Conservation (phyloP, 2,888 invertebrate species). For the Pemphredon lugubris region DNA sequence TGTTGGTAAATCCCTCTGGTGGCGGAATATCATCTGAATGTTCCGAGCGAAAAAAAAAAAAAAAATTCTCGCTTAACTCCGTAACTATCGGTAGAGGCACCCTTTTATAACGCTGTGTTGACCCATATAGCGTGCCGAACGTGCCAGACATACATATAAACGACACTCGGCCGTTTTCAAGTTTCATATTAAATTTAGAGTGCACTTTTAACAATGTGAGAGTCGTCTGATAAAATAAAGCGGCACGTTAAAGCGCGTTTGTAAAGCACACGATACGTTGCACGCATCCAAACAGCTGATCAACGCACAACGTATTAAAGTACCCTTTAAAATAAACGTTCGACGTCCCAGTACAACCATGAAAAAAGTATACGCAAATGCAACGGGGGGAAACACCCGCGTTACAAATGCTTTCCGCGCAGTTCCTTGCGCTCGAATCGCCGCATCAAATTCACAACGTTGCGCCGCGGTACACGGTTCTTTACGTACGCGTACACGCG, state of each 20-base stretch:
- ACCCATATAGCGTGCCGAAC: constrained; percentile 24
- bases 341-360: too few species aligned
- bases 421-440: not conserved
- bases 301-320: too few species aligned
- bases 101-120: constrained; percentile 18
- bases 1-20: constrained; percentile 53
- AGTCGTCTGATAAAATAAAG: too few species aligned
- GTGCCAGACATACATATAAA: constrained; percentile 24
- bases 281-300: too few species aligned
- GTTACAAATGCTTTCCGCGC: not conserved
- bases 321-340: too few species aligned
- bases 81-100: constrained; percentile 8
- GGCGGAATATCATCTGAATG: constrained; percentile 22
- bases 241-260: too few species aligned
- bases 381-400: not conserved
- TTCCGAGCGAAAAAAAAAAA: constrained; percentile 5
- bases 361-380: too few species aligned
- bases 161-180: too few species aligned
- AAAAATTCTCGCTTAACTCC: constrained; percentile 2
- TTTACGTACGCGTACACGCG: not conserved
- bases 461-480: not conserved
- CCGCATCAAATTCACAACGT: not conserved
- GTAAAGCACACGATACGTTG: too few species aligned
- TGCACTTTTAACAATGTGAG: too few species aligned
- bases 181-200: too few species aligned